These are phyloP conservation scores for Aphaenogaster ashmeadi DNA, from an alignment of 1,140 invertebrate species.

Conservation along the genomic window DNA sequence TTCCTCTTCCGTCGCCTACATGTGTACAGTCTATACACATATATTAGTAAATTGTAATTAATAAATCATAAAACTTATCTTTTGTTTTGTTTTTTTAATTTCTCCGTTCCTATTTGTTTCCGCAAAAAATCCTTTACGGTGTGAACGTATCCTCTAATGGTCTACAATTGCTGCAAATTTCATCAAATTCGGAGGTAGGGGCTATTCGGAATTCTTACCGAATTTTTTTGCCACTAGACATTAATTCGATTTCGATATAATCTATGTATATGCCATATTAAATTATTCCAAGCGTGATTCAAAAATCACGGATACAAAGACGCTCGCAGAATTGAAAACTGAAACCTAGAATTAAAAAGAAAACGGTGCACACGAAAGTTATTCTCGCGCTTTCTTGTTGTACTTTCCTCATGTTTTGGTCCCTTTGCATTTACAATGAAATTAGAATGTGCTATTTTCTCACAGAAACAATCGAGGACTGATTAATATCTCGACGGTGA, in stretches of 20 bases:
- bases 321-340: not conserved
- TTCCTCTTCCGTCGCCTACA: too few species aligned
- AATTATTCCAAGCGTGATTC: not conserved
- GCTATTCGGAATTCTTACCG: too few species aligned
- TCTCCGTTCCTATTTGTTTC: too few species aligned
- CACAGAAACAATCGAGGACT: not conserved
- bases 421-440: not conserved
- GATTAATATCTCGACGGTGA: not conserved
- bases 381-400: not conserved
- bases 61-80: too few species aligned
- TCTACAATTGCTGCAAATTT: too few species aligned
- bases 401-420: not conserved
- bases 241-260: not conserved
- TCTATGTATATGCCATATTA: not conserved
- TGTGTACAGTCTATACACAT: too few species aligned
- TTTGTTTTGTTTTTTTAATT: too few species aligned
- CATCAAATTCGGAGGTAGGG: too few species aligned
- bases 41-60: too few species aligned
- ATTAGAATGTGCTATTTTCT: not conserved
- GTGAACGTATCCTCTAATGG: too few species aligned
- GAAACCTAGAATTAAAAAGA: not conserved
- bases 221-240: too few species aligned
- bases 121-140: too few species aligned
- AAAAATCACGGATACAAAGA: not conserved
- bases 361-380: not conserved